Evolutionary conservation across 1,140 invertebrate species (phyloP), one percentile per base, ranked within the genome.

Genomic region (Apis cerana): DNA sequence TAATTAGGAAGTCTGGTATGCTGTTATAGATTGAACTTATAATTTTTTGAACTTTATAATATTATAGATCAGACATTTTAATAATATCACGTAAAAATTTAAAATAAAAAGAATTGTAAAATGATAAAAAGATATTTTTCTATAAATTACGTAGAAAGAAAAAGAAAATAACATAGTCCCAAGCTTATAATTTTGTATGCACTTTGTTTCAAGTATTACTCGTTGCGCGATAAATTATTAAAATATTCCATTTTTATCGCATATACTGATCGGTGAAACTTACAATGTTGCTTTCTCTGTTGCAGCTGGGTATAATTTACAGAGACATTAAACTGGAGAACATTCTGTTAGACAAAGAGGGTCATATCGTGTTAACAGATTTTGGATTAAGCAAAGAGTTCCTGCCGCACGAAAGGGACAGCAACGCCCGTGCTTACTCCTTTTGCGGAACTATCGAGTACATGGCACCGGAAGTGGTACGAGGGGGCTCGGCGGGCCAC

Each of bases 401-500:
- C 91, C 95, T 97, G 71, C 95, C 96, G 27, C 94, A 96, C 88
- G 96, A 97, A 91, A 89, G 94, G 89, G 33, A 95, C 93, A 88
- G 87, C 76, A 93, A 93, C 71, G 90, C 91, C 72, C 95, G 98
- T 88, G 97, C 99, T 0, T 99, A 98, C 94, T 99, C 98, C 27
- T 99, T 99, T 94, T 99, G 99, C 94, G 99, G 99, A 33, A 99
- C 99, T 67, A 98, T 99, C 84, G 99, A 99, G 92, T 98, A 98
- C 91, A 99, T 98, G 98, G 97, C 98, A 7, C 98, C 98, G 4
- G 98, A 99, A 94, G 97, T 99, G 21, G 97, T 99, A 54, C 94
- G 96, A 84, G 97, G 97, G 69, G 97, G 97, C 76, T 96, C 95
- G 64, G 95, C 96, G 75, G 98, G 98, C 54, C 98, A 99, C 93